Evolutionary conservation across 2,113 vertebrate species (phyloP), one percentile per base, ranked within the genome.

Genomic region (Sakesphorus luctuosus): DNA sequence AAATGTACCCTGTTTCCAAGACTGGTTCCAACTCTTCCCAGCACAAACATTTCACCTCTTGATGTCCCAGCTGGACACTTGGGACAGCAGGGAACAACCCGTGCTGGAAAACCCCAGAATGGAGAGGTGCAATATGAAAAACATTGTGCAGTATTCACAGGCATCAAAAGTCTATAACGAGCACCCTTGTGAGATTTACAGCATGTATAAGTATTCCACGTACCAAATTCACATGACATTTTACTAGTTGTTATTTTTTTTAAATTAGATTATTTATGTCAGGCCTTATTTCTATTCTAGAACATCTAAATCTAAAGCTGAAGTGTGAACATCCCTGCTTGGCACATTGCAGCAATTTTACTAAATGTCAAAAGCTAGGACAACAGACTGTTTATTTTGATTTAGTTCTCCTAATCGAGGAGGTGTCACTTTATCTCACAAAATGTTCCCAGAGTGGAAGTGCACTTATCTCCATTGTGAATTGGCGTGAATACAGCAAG

Each of bases 251-350:
- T 71, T 59, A 75, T 95, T 94, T 91, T 94, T 75, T 86, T 90
- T n/a, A n/a, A 88, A 94, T 96, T 94, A 90, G 63, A 55, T 81
- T 74, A 86, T 84, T 92, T 91, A 83, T 89, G 84, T 83, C 75
- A 94, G 46, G 26, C 59, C 20, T 90, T 76, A 77, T 76, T 90
- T 94, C 87, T 94, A 18, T 90, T 85, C 93, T 81, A 61, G 67
- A 88, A 80, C 35, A 40, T 40, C 66, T 90, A 90, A 94, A 94
- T 84, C 52, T 82, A 61, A 92, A 92, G 63, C 35, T 79, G 65
- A 94, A 92, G 67, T 47, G 78, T 91, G 90, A 96, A 74, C 40
- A 77, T 56, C 35, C n/a, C 55, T 78, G 50, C 82, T 31, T 94
- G 73, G 76, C 93, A 94, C 20, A 52, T 95, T 81, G 43, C 55